Conservation (phyloP, 2,888 invertebrate species). For the Lasioglossum oenotherae region DNA sequence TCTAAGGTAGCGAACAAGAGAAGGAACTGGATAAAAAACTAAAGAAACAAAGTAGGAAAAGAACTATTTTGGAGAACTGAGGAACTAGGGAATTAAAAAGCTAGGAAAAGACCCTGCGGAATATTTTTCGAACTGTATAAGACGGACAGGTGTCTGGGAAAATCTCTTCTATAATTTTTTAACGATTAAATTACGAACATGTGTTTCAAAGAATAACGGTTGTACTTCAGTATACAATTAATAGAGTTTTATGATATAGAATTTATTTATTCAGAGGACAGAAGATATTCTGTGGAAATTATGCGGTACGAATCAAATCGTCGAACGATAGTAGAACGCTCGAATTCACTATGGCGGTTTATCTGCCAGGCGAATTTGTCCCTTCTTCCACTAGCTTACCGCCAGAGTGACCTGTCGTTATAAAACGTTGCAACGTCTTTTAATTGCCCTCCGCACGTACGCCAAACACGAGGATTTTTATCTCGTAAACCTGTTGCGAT, state of each 20-base stretch:
- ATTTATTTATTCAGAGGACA: not conserved
- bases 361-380: not conserved
- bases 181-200: not conserved
- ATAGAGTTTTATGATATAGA: not conserved
- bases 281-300: conserved; percentile 1
- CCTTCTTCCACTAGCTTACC: not conserved
- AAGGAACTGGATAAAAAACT: not conserved
- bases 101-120: no score
- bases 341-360: conserved; percentile 25
- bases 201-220: not conserved
- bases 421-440: conserved; percentile 31
- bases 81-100: not conserved
- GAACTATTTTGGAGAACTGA: not conserved
- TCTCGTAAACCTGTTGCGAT: conserved; percentile 45
- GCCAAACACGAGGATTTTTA: conserved; percentile 37
- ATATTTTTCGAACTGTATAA: no score
- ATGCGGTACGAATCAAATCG: not conserved
- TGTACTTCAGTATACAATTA: not conserved
- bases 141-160: no score
- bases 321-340: conserved; percentile 12
- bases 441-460: conserved; percentile 43
- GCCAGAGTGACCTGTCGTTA: conserved; percentile 7
- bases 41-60: not conserved
- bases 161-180: no score
- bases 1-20: not conserved